These are phyloP conservation scores for Siphonodentalium dalli DNA, from an alignment of 2,888 invertebrate species.

Conservation along the genomic window DNA sequence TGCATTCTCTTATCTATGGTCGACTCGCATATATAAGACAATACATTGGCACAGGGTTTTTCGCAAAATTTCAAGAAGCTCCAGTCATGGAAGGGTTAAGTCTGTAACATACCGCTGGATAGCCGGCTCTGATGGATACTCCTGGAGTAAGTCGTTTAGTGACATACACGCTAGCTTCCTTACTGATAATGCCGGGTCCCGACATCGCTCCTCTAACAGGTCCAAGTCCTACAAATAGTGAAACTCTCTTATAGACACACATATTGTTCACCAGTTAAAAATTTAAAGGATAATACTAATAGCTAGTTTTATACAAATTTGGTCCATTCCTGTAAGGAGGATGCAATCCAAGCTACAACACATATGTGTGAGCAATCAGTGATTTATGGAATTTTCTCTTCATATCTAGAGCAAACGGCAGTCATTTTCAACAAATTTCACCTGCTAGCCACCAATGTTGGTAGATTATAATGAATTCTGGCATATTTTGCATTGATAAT, in stretches of 20 bases:
- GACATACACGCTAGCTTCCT: constrained; percentile 69
- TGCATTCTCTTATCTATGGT: too few species aligned
- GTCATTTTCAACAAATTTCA: too few species aligned
- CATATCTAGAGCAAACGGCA: too few species aligned
- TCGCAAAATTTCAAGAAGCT: too few species aligned
- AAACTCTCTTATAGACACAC: background rate
- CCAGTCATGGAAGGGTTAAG: too few species aligned
- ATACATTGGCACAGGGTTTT: too few species aligned
- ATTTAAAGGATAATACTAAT: background rate
- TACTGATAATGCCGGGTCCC: constrained; percentile 69
- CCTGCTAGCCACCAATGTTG: too few species aligned
- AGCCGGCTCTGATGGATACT: constrained; percentile 62
- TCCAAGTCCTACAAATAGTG: constrained; percentile 45
- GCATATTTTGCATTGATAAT: too few species aligned
- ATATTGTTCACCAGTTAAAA: background rate
- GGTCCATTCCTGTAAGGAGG: background rate
- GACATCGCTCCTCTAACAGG: constrained; percentile 63
- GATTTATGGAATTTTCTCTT: too few species aligned
- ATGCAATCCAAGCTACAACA: background rate
- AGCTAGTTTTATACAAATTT: background rate
- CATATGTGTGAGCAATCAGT: too few species aligned
- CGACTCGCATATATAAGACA: too few species aligned
- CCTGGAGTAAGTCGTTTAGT: constrained; percentile 67
- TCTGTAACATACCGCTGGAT: constrained; percentile 62
- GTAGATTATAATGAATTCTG: too few species aligned